phyloP scores from a whole-genome alignment of 2,113 vertebrate species.

The Bathybates hornii region DNA sequence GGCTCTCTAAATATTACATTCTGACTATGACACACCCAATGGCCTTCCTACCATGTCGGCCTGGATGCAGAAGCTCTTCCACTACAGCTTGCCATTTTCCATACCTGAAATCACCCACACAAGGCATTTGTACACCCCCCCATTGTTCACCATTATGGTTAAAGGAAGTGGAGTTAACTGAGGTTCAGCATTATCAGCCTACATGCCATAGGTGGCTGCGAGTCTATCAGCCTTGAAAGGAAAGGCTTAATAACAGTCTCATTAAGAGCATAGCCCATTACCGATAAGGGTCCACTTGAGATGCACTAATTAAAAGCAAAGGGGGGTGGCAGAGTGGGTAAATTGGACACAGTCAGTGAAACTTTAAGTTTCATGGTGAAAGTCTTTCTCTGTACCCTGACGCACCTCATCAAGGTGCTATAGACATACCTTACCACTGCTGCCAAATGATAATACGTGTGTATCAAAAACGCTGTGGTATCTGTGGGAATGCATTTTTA shows the following conservation, averaged over 20 bases:
- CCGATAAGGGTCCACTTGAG: constrained; percentile 60
- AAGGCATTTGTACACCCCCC: not conserved
- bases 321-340: constrained; percentile 19
- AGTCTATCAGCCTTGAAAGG: constrained; percentile 44
- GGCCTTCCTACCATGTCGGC: not conserved
- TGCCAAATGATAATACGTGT: not conserved
- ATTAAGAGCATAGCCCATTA: constrained; percentile 61
- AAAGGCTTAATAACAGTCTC: constrained; percentile 68
- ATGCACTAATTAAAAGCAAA: constrained; percentile 66
- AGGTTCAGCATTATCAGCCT: constrained; percentile 49
- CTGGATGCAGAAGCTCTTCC: not conserved
- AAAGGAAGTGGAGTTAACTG: constrained; percentile 27
- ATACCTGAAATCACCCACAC: constrained; percentile 21
- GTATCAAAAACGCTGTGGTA: not conserved
- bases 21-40: not conserved
- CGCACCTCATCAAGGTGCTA: not conserved
- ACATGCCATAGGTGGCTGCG: constrained; percentile 45
- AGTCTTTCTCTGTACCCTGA: constrained; percentile 15
- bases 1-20: not conserved
- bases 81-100: not conserved
- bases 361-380: constrained; percentile 30
- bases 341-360: constrained; percentile 46
- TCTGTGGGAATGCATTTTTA: not conserved
- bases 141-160: not conserved
- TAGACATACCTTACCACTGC: constrained; percentile 1